Base-by-base conservation (phyloP, 2,113 vertebrate species). In the Emydocephalus ijimae region DNA sequence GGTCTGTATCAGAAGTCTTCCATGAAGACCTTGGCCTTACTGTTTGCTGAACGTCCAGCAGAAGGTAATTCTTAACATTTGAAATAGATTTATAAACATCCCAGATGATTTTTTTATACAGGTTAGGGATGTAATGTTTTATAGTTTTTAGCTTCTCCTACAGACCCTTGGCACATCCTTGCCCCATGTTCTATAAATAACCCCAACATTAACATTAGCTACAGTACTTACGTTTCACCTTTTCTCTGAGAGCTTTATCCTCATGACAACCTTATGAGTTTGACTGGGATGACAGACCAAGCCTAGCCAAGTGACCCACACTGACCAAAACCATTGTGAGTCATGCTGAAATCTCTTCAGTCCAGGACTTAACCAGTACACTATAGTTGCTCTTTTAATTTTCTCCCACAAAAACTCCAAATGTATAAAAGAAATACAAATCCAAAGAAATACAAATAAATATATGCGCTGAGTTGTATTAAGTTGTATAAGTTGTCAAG, bases 1-100 rank as follows among this genome's bases (percentile, higher is more conserved):
- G 97, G 97, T 12, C 94, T 98, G 11, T 98, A 96, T 95, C 97
- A 96, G 96, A 98, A 98, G 59, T 97, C 97, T 5, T 85, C 97
- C 34, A 88, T 98, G 95, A 98, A 98, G 59, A 96, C 96, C n/a
- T 91, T 98, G 85, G 95, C 96, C 4, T 88, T 90, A 21, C 94
- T 98, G 15, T 98, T 98, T 29, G 95, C 89, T 12, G 85, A 94
- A 74, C 91, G 92, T 45, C 57, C 89, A 55, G 92, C 88, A 61
- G 97, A 97, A 26, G 96, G 96, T 97, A 96, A 88, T 59, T 90
- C 43, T 64, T 87, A 14, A 21, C 14, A 55, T 5, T 56, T 89
- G 11, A 18, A 86, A 91, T 0, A n/a, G 15, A 45, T 20, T 74
- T 0, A 92, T 61, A 14, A 61, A 61, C 43, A 24, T 85, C 85